Evolutionary conservation across 2,888 invertebrate genomes (phyloP).

Genomic region (Ormyrus rosae): DNA sequence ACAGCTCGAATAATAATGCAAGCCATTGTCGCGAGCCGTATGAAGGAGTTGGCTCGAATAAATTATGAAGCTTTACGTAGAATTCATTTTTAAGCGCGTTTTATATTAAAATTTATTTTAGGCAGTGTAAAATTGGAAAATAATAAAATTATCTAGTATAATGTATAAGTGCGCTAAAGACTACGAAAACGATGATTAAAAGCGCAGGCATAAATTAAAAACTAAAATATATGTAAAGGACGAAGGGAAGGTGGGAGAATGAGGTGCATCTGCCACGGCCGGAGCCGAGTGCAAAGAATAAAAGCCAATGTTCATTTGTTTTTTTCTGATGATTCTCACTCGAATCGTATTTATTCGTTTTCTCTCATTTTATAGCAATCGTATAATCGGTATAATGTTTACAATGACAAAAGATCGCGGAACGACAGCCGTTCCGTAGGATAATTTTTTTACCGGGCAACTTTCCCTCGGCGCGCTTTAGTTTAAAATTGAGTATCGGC

Average conservation of each 20-base stretch:
- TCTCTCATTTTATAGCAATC: constrained; percentile 71
- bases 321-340: constrained; percentile 65
- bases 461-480: constrained; percentile 6
- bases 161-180: background rate
- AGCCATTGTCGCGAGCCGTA: background rate
- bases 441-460: constrained; percentile 62
- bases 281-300: constrained; percentile 65
- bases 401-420: constrained; percentile 65
- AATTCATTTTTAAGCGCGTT: constrained; percentile 3
- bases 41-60: no score
- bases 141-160: background rate
- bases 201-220: constrained; percentile 38
- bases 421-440: constrained; percentile 67
- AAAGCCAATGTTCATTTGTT: constrained; percentile 65
- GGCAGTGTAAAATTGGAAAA: background rate
- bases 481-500: background rate
- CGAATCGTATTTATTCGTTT: constrained; percentile 73
- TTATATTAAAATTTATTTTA: background rate
- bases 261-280: constrained; percentile 64
- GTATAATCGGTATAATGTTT: constrained; percentile 75
- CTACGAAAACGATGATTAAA: constrained; percentile 19
- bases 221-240: constrained; percentile 10
- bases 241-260: constrained; percentile 33
- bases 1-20: constrained; percentile 7
- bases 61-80: no score